These are phyloP conservation scores for Nephrotoma appendiculata DNA, from an alignment of 2,888 invertebrate genomes.

Conservation along the genomic window DNA sequence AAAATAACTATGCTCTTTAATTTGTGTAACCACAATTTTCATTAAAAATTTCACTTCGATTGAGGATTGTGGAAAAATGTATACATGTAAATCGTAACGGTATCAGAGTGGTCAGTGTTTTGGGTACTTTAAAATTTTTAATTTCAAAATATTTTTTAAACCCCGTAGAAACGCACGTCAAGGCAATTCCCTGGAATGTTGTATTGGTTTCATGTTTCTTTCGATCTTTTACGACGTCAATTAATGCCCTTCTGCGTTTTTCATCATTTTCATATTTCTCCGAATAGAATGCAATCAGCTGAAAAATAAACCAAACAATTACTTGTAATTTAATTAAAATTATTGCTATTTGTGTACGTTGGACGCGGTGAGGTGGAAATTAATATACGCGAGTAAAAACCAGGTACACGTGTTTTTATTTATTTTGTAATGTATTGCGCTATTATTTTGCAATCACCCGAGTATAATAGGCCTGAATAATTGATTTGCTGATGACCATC, in stretches of 20 bases:
- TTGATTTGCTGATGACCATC: neutral
- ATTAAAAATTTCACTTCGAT: too few species aligned
- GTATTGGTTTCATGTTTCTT: slow-evolving; percentile 22
- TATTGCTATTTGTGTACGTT: neutral
- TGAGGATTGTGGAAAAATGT: neutral
- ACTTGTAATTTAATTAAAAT: neutral
- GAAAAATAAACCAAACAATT: neutral
- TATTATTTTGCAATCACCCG: neutral
- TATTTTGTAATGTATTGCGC: neutral
- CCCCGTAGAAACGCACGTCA: slow-evolving; percentile 35
- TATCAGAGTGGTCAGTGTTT: slow-evolving; percentile 21
- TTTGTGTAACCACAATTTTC: too few species aligned
- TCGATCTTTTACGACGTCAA: slow-evolving; percentile 14
- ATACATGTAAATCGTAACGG: slow-evolving; percentile 20
- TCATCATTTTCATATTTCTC: slow-evolving; percentile 26
- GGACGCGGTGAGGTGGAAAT: neutral
- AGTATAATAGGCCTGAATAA: neutral
- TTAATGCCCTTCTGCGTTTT: slow-evolving; percentile 27
- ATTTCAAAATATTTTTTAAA: slow-evolving; percentile 32
- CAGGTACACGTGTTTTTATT: too few species aligned
- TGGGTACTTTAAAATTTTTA: slow-evolving; percentile 19
- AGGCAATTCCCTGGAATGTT: slow-evolving; percentile 35
- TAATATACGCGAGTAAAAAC: neutral
- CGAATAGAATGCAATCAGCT: slow-evolving; percentile 26
- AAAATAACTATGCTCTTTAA: too few species aligned